Evolutionary conservation across 2,797 vertebrate genomes (phyloP).

Genomic region (Arnoldichthys spilopterus): DNA sequence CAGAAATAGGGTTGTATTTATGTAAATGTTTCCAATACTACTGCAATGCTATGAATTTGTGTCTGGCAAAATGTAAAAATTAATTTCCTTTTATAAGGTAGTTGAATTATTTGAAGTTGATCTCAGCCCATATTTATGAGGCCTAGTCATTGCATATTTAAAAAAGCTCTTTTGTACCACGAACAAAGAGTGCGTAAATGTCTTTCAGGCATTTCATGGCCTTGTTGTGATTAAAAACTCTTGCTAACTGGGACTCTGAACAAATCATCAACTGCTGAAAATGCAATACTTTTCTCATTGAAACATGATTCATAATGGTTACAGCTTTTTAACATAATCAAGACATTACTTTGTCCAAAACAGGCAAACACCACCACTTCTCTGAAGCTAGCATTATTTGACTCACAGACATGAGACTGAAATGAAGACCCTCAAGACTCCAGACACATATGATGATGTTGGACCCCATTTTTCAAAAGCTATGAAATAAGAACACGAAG

Average conservation of each 20-base stretch:
- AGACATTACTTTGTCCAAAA: not conserved
- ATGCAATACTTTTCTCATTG: not conserved
- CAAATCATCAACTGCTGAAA: not conserved
- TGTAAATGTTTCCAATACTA: not conserved
- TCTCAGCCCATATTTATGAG: not conserved
- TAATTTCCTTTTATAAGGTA: not conserved
- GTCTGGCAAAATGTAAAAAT: not conserved
- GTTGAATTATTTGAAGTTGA: not conserved
- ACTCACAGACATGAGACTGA: conserved; percentile 37
- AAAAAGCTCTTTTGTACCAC: not conserved
- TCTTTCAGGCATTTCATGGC: not conserved
- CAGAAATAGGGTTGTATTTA: not conserved
- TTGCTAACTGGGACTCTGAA: not conserved
- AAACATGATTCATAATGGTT: not conserved
- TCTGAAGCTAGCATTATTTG: not conserved
- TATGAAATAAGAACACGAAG: conserved; percentile 74
- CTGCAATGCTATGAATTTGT: not conserved
- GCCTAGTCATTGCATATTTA: not conserved
- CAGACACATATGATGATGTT: conserved; percentile 60
- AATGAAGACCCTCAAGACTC: conserved; percentile 35
- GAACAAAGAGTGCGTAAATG: not conserved
- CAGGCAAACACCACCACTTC: not conserved
- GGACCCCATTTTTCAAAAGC: conserved; percentile 65
- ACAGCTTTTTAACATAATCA: not conserved
- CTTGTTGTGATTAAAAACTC: not conserved